Evolutionary conservation across 2,113 vertebrate genomes (phyloP).

Genomic region (Dipodomys merriami): DNA sequence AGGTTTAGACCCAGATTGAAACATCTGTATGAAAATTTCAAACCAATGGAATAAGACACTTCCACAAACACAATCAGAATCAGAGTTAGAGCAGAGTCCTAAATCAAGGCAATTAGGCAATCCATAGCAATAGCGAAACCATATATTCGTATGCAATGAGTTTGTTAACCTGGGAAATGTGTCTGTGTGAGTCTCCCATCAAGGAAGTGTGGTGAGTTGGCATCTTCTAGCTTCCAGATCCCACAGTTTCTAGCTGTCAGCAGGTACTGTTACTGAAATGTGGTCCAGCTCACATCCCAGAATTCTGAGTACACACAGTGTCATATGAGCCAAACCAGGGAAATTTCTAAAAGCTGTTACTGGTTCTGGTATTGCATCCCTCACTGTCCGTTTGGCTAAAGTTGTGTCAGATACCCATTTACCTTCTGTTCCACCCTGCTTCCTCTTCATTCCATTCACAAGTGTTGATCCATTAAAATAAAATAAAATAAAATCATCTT

Average conservation of each 20-base stretch:
- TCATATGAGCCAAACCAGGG: neutral
- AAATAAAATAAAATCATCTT: neutral
- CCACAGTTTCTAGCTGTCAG: neutral
- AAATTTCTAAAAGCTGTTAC: neutral
- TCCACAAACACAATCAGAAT: neutral
- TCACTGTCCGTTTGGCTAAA: too few species aligned
- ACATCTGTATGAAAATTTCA: neutral
- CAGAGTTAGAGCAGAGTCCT: neutral
- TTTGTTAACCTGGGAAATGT: too few species aligned
- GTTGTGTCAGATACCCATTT: neutral
- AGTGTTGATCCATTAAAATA: neutral
- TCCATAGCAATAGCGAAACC: neutral
- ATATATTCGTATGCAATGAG: neutral
- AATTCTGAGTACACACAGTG: neutral
- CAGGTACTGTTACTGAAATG: neutral
- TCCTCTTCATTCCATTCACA: neutral
- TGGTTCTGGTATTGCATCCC: neutral
- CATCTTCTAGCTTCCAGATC: accelerated
- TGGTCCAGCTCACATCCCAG: accelerated
- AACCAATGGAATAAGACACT: too few species aligned
- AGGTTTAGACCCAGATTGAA: neutral
- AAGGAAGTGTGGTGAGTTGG: neutral
- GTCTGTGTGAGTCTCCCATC: neutral
- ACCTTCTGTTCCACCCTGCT: neutral
- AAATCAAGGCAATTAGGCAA: too few species aligned